Percentiles rank a stretch among this genome's conserved stretches.
phyloP scores from a whole-genome alignment of 2,113 vertebrate species.

The Junco hyemalis region DNA sequence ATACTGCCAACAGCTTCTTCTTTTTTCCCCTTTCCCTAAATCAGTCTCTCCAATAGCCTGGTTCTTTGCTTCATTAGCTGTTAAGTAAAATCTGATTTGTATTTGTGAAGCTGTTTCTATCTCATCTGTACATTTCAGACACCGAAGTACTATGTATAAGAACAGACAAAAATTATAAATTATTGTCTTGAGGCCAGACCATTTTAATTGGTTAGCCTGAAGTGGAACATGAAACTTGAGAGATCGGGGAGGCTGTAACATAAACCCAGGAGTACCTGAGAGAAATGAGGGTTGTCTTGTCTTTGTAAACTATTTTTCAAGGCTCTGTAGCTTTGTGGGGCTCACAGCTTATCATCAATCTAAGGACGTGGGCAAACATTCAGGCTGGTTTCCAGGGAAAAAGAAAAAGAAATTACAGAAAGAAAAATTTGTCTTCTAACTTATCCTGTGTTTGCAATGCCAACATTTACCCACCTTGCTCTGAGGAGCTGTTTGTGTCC shows the following conservation, averaged over 20 bases:
- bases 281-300: not conserved
- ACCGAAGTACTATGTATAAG: not conserved
- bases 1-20: rapidly evolving
- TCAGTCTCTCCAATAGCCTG: not conserved
- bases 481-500: not conserved
- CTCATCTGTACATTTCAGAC: not conserved
- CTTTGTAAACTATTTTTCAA: not conserved
- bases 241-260: not conserved
- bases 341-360: not conserved
- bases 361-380: not conserved
- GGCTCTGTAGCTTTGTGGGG: not conserved
- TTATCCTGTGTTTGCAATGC: not conserved
- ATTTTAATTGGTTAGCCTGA: not conserved
- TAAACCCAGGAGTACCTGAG: not conserved
- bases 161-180: not conserved
- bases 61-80: not conserved
- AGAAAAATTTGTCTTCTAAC: not conserved
- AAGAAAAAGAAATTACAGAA: not conserved
- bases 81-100: not conserved
- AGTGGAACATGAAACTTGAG: not conserved
- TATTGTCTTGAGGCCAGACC: not conserved
- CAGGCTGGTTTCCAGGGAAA: not conserved
- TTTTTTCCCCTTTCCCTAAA: not conserved
- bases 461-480: not conserved
- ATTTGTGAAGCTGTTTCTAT: not conserved